Base-by-base conservation (phyloP, 2,888 invertebrate species). In the Megalurothrips usitatus region DNA sequence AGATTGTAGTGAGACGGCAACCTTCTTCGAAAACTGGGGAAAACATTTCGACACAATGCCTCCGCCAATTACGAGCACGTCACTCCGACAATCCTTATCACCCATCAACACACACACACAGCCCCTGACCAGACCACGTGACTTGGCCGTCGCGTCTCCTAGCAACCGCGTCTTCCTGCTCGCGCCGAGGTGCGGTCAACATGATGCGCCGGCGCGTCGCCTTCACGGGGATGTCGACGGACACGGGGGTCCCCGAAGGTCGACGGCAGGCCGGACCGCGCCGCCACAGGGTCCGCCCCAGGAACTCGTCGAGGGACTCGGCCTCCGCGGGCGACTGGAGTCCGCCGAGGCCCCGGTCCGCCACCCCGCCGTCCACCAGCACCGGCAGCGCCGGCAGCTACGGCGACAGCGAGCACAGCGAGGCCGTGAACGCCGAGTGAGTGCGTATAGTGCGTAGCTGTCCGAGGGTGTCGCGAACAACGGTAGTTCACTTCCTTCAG, bases 251-350 rank as follows among this genome's bases (percentile, higher is more conserved):
- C 26, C 68, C 26, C 26, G 68, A 12, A 1, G 68, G 23, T 8
- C 68, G 68, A 0, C 68, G 23, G 9, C 11, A 26, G 26, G 11
- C 11, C 3, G 23, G n/a, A 1, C 23, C 23, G 26, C 23, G 26
- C 68, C 26, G 26, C 9, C 12, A 1, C 26, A 75, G 68, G 26
- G 23, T 23, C 23, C 68, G 26, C 23, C 12, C 68, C 68, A 75
- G 23, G 68, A 26, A 75, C 68, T 68, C 68, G 68, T 23, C 68
- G 9, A 23, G 68, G 68, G 68, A 68, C 68, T 75, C 68, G 23
- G 68, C 68, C 68, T 75, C 68, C 10, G 68, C 68, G 23, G 68
- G 68, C 68, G 68, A 75, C 68, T 75, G 68, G 68, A 75, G 68
- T 26, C 68, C 23, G 10, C 68, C 68, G 12, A 26, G 26, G 11